Base-by-base conservation (phyloP, 2,797 vertebrate genomes). In the Silurus lanzhouensis region DNA sequence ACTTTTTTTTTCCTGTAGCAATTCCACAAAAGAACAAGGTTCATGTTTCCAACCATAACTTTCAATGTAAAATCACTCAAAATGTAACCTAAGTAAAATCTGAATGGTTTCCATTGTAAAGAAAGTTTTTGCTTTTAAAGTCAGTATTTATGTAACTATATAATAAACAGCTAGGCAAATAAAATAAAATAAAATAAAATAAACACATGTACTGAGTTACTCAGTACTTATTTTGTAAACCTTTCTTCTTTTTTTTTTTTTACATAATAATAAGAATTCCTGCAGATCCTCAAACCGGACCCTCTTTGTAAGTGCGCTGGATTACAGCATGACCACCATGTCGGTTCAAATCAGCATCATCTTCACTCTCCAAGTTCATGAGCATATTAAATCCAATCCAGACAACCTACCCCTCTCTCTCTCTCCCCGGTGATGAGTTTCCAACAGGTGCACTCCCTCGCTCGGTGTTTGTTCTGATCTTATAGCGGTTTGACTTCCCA, bases 401-500 rank as follows among this genome's bases (percentile, higher is more conserved):
- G 17, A 25, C 31, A 6, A 84, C 83, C 87, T 60, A 88, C 88
- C 85, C 66, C 52, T 25, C 27, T 76, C 17, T 71, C 58, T 75
- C 46, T 22, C 17, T 13, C 17, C 76, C 27, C 15, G 72, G 27
- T 61, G 77, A 55, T 4, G 15, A 5, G 12, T 44, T 66, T 13
- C 14, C 57, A 19, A 19, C 44, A 44, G 63, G 3, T 3, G 13
- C 15, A 19, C 61, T 84, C 58, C 79, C 52, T 27, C 74, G 38
- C 63, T 82, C 81, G 66, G 61, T 61, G 68, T 55, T 71, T 58
- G 77, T 86, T 74, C 5, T 57, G 3, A 66, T 82, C 81, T 85
- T 67, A 77, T 72, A 82, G 17, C 68, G 83, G 74, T 88, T 19
- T 60, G 85, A 76, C 76, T 89, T 85, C 38, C 85, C 60, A 46